Evolutionary conservation across 2,797 vertebrate species (phyloP).

Genomic region (Paedocypris micromegethes): DNA sequence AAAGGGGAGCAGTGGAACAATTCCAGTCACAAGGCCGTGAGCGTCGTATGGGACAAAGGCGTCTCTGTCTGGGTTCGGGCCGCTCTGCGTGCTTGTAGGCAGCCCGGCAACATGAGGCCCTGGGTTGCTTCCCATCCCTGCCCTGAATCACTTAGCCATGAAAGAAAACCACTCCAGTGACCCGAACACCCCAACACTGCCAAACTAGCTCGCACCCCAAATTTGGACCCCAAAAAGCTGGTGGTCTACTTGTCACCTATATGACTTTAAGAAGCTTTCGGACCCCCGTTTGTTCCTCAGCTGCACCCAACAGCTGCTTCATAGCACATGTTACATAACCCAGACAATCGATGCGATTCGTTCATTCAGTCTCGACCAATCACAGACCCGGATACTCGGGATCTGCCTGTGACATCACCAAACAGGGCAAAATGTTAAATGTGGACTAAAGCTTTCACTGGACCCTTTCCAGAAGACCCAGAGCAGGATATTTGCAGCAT

Average conservation of each 20-base stretch:
- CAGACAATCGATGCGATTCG: background rate
- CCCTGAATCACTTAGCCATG: constrained; percentile 45
- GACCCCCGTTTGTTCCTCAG: constrained; percentile 13
- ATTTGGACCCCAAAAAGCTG: background rate
- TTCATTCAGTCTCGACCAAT: constrained; percentile 17
- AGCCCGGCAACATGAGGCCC: constrained; percentile 40
- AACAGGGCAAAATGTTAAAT: constrained; percentile 14
- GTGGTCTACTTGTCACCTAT: background rate
- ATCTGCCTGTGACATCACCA: constrained; percentile 14
- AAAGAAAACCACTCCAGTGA: constrained; percentile 19
- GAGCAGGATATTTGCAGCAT: constrained; percentile 35
- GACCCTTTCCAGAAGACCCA: constrained; percentile 56
- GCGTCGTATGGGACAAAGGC: constrained; percentile 68
- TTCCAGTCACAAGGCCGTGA: constrained; percentile 63
- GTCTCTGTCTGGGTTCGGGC: constrained; percentile 58
- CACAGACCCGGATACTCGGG: background rate
- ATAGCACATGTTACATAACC: constrained; percentile 29
- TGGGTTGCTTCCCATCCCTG: constrained; percentile 46
- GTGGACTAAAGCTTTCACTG: constrained; percentile 46
- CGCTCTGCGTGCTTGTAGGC: constrained; percentile 41
- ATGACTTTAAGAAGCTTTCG: constrained; percentile 1
- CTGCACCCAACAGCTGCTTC: constrained; percentile 33
- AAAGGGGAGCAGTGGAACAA: constrained; percentile 58
- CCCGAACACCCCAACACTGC: constrained; percentile 9
- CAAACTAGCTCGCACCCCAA: no score